Percentiles rank a stretch among this genome's conserved stretches.
Evolutionary conservation across 2,113 vertebrate species (phyloP).

Genomic region (Cyprinodon brontotheroides): DNA sequence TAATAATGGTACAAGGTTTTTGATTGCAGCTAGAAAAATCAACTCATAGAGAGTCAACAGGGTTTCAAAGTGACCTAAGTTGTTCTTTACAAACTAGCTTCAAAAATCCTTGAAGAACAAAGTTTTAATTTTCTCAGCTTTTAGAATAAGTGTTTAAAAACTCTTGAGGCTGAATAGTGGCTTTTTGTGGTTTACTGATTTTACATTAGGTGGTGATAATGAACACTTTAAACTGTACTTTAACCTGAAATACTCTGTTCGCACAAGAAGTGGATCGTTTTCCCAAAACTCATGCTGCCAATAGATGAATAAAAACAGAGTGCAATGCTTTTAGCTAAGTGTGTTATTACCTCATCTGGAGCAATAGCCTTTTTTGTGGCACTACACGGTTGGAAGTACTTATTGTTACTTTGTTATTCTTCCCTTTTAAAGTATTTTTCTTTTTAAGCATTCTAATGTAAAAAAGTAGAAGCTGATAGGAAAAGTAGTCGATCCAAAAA

Average conservation of each 20-base stretch:
- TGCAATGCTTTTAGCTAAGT: constrained; percentile 1
- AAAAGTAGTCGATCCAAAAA: not conserved
- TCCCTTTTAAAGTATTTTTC: not conserved
- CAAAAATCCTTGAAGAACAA: not conserved
- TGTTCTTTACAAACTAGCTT: not conserved
- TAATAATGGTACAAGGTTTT: not conserved
- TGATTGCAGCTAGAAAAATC: not conserved
- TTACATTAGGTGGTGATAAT: not conserved
- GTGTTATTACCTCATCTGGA: not conserved
- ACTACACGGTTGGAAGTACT: not conserved
- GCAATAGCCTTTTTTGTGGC: not conserved
- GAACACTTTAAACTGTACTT: constrained; percentile 3
- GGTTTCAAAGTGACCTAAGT: not conserved
- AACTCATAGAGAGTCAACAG: not conserved
- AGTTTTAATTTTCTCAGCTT: not conserved
- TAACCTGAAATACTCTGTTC: not conserved
- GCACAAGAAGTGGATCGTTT: not conserved
- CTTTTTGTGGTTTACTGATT: not conserved
- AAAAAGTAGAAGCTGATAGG: not conserved
- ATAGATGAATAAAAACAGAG: not conserved
- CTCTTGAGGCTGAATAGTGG: not conserved
- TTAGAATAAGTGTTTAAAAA: not conserved
- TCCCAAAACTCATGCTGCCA: not conserved
- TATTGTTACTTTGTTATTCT: not conserved
- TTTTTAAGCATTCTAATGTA: not conserved